These are phyloP conservation scores for Lasius platythorax DNA, from an alignment of 2,888 invertebrate genomes.

Conservation along the genomic window DNA sequence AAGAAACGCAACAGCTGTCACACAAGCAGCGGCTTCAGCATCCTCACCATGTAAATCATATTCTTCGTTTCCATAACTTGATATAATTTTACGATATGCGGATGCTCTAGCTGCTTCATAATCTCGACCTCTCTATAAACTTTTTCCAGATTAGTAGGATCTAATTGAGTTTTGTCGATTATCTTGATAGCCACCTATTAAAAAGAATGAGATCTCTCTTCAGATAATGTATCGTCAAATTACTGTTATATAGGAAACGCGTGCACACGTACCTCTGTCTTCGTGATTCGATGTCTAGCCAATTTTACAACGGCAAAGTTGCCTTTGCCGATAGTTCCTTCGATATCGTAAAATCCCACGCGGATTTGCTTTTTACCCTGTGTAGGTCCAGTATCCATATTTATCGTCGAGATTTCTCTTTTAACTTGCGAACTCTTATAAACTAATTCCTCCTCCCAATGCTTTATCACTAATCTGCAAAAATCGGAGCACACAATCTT, in stretches of 20 bases:
- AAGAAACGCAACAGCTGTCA: neutral
- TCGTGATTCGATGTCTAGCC: constrained; percentile 98
- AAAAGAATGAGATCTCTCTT: neutral
- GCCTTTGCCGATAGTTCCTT: constrained; percentile 98
- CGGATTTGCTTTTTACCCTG: constrained; percentile 89
- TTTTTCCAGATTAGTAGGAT: constrained; percentile 96
- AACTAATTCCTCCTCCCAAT: constrained; percentile 19
- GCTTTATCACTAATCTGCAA: constrained; percentile 31
- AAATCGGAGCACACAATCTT: constrained; percentile 4
- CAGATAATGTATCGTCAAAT: neutral
- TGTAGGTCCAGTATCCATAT: constrained; percentile 80
- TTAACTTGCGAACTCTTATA: constrained; percentile 20
- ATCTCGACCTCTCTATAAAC: constrained; percentile 99
- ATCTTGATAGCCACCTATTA: constrained; percentile 97
- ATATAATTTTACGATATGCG: constrained; percentile 98
- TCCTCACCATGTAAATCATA: constrained; percentile 96
- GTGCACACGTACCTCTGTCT: constrained; percentile 94
- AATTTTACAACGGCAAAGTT: constrained; percentile 99
- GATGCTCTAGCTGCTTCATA: constrained; percentile 98
- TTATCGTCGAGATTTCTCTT: constrained; percentile 55
- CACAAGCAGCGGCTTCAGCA: neutral
- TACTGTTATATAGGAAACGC: neutral
- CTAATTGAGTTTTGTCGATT: constrained; percentile 97
- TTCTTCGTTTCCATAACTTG: constrained; percentile 99
- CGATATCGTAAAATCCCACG: constrained; percentile 99